phyloP scores from a whole-genome alignment of 1,140 invertebrate genomes.

The Cydia pomonella region DNA sequence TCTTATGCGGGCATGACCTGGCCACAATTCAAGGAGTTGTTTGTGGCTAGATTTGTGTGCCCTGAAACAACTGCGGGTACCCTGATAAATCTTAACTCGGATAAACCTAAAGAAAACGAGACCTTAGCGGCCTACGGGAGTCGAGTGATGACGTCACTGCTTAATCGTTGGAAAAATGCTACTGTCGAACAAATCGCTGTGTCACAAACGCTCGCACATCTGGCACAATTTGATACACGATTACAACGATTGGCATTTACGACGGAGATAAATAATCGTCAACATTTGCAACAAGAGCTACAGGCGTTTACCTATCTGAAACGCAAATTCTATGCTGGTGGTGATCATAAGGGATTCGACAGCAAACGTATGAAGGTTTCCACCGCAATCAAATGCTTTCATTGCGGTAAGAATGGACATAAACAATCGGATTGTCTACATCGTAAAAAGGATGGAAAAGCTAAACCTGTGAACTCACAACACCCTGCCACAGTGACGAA shows the following conservation, averaged over 20 bases:
- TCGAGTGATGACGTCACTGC: conserved; percentile 30
- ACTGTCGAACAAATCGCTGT: conserved; percentile 40
- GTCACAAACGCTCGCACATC: conserved; percentile 37
- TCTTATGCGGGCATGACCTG: conserved; percentile 54
- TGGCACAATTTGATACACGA: conserved; percentile 38
- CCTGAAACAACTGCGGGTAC: conserved; percentile 35
- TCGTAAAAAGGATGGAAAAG: background rate
- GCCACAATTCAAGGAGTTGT: conserved; percentile 45
- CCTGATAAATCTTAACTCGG: conserved; percentile 35
- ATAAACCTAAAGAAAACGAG: conserved; percentile 40
- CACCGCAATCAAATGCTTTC: conserved; percentile 36
- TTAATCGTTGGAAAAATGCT: conserved; percentile 33
- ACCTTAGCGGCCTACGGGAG: conserved; percentile 36
- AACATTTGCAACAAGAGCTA: conserved; percentile 42
- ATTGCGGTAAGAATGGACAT: conserved; percentile 42
- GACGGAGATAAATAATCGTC: conserved; percentile 35
- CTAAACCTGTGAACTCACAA: background rate
- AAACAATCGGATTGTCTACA: conserved; percentile 32
- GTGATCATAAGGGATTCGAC: background rate
- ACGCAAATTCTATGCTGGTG: background rate
- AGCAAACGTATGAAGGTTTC: conserved; percentile 30
- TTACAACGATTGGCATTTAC: conserved; percentile 45
- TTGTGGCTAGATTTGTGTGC: conserved; percentile 34
- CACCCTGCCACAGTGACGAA: background rate
- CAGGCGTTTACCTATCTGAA: conserved; percentile 39